Conservation (phyloP, 2,113 vertebrate genomes). For the Benitochromis conjunctus region DNA sequence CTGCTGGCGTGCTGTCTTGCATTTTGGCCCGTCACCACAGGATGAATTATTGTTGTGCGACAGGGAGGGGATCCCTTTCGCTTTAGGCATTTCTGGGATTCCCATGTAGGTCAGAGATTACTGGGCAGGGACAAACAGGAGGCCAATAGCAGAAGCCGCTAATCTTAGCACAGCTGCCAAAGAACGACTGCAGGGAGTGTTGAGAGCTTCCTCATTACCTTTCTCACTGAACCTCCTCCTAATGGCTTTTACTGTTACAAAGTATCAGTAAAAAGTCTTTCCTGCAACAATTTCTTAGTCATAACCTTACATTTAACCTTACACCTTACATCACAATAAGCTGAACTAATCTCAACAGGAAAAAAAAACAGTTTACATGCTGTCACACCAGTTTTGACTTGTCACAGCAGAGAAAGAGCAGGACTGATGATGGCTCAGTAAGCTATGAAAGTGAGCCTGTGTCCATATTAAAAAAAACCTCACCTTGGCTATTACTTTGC, state of each 20-base stretch:
- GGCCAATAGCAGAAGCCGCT: background rate
- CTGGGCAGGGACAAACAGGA: background rate
- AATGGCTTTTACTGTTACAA: background rate
- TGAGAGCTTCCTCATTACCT: background rate
- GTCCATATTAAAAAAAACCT: background rate
- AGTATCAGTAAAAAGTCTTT: background rate
- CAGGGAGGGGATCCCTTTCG: slow-evolving; percentile 22
- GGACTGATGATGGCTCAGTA: background rate
- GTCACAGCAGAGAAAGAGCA: background rate
- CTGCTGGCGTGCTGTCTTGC: background rate
- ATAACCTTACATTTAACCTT: background rate
- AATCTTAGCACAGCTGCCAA: slow-evolving; percentile 50
- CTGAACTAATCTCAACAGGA: background rate
- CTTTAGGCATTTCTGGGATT: slow-evolving; percentile 20
- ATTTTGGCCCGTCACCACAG: background rate
- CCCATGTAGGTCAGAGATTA: slow-evolving; percentile 39
- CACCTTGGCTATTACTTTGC: background rate
- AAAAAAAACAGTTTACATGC: background rate
- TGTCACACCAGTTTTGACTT: background rate
- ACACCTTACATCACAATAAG: background rate
- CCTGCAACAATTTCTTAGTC: background rate
- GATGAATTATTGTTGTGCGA: background rate
- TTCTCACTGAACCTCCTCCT: background rate
- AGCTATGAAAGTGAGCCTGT: background rate
- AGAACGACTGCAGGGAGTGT: background rate